Base-by-base conservation (phyloP, 2,888 invertebrate genomes). In the Apodemia mormo region DNA sequence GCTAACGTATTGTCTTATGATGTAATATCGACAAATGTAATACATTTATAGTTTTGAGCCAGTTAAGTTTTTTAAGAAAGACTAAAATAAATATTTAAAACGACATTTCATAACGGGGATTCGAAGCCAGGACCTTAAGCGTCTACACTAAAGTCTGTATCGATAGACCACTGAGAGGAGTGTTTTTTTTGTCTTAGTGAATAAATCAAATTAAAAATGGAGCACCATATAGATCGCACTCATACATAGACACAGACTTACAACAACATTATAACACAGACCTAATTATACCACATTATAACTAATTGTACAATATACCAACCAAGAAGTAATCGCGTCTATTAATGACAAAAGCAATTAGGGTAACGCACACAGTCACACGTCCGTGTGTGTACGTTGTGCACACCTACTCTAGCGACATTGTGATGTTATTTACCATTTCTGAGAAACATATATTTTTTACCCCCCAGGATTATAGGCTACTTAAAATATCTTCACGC, bases 341-440 rank as follows among this genome's bases (percentile, higher is more conserved):
- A 92, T 92, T 92, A 92, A 92, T 91, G 92, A 92, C 92, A 91
- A 92, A 92, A 90, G 92, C 91, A 92, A 92, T 92, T 93, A 93
- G 90, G 90, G 87, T 82, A 80, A 84, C 89, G 78, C 86, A 89
- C 88, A 89, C 89, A 74, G 65, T 68, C 74, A 75, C 75, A 70
- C 70, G 75, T 67, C 76, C 64, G 45, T 69, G 49, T 61, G 72
- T 68, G 40, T 71, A 72, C 70, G 72, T 72, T 67, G 52, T 58
- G 76, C 61, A 61, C 61, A 61, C 61, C 7, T 10, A 61, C 61
- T 14, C 5, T 58, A 58, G 58, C 58, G 30, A 49, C 49, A 49
- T 49, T 49, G 12, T 49, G 49, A 30, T 58, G 29, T 58, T 58
- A 58, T 58, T 58, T 58, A 12, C 58, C 29, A 33, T 30, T 29